Base-by-base conservation (phyloP, 37 sponge, comb jelly and placozoan species). In the Sycon ciliatum region DNA sequence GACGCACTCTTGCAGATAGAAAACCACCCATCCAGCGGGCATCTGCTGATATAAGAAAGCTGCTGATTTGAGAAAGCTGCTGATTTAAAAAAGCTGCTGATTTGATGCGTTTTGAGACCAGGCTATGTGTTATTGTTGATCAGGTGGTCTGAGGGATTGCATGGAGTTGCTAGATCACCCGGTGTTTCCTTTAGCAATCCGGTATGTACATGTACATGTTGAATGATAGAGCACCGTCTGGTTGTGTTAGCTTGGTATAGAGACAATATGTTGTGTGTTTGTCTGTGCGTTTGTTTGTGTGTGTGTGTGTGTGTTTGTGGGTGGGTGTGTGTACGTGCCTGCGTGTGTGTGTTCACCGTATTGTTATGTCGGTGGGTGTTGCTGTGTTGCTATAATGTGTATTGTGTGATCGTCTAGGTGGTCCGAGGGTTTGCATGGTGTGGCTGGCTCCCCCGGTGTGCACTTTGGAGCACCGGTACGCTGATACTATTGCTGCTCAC, bases 401-500 rank as follows among this genome's bases (percentile, higher is more conserved):
- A 18, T 13, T 18, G 9, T 42, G 13, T 42, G 13, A 18, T 38
- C 23, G 33, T 39, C 18, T 31, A 84, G 79, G 79, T 87, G 88
- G 83, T 83, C 83, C 58, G 88, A 87, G 55, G 88, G 80, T 29
- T 78, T 87, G 5, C 88, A 87, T 56, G 88, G 88, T 16, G 72
- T 87, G 9, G 88, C 84, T 58, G 34, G 58, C 22, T 83, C 84
- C 3, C 84, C 88, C 26, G 88, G 88, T 35, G 84, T 87, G 2
- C 56, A 64, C 26, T 87, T 87, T 80, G 81, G 78, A 13, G 81
- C 81, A 63, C 70, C 79, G 37, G 88, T 87, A 34, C 26, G 49
- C 13, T 18, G 9, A 18, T 13, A 60, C 16, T 9, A 60, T 9
- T 23, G 7, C 22, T 22, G 7, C 63, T 28, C 16, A 60, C 63